Evolutionary conservation across 2,888 invertebrate species (phyloP), one percentile per base, ranked within the genome.

Genomic region (Watsonalla binaria): DNA sequence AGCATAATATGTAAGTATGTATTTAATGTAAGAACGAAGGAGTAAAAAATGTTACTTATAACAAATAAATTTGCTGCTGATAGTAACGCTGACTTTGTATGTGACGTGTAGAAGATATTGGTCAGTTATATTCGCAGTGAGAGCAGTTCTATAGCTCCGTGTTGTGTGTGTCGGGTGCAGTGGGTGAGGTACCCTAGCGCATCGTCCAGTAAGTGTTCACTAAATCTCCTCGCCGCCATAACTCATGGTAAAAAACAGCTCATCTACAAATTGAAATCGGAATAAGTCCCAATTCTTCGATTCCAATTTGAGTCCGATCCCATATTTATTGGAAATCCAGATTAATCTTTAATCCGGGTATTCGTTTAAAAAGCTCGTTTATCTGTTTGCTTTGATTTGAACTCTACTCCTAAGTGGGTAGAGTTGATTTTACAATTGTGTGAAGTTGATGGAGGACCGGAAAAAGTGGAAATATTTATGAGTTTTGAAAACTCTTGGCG

Each of bases 391-490:
- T 48, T 11, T n/a, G 61, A 60, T 76, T 65, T 63, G 46, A 50
- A 76, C 77, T 63, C 54, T 83, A 75, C 52, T 0, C 0, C 0
- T 0, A 37, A 15, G 0, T 6, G 0, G 2, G 51, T 70, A 83
- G 73, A 68, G 74, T 59, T 52, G 46, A 51, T 62, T 73, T 73
- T 78, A 24, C 46, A 60, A 39, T 51, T 59, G 63, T 13, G 47
- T 11, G 48, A 45, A 55, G 57, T 57, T 61, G 59, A 61, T 5
- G 67, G 74, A 72, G 78, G 72, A 80, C 81, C 77, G 83, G 84
- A 86, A 86, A 87, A 88, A 89, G 84, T 86, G 86, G 87, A 79
- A 85, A 88, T 90, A 90, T 90, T 90, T 90, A 90, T 89, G 90
- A 88, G 86, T 87, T 88, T 89, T 87, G 86, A 84, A 88, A 90